These are phyloP conservation scores for Orientallactaga bullata DNA, from an alignment of 2,113 vertebrate genomes.

Conservation along the genomic window DNA sequence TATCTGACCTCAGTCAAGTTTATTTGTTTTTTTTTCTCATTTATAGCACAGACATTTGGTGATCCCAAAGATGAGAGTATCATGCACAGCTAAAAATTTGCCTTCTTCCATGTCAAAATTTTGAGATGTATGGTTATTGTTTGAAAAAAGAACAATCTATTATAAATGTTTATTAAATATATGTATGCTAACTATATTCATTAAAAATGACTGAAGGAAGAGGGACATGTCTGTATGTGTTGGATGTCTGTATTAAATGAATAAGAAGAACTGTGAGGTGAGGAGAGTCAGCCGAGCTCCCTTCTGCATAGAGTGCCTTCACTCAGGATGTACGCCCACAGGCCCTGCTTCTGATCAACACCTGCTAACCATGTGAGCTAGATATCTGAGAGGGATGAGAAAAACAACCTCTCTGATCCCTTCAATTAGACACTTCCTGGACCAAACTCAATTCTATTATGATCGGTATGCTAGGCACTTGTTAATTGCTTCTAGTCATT, in stretches of 20 bases:
- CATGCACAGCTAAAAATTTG: background rate
- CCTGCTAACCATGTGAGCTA: background rate
- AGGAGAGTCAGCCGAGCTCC: background rate
- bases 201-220: background rate
- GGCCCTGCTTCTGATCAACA: background rate
- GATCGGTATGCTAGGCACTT: background rate
- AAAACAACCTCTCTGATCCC: background rate
- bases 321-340: background rate
- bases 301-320: background rate
- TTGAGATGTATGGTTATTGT: background rate
- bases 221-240: background rate
- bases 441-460: constrained; percentile 30
- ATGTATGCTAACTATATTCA: background rate
- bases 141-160: background rate
- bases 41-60: background rate
- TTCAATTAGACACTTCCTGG: constrained; percentile 49
- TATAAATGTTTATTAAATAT: background rate
- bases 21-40: background rate
- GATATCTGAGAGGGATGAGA: background rate
- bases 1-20: background rate
- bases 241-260: background rate
- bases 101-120: background rate
- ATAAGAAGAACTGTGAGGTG: too few species aligned
- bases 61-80: background rate
- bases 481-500: constrained; percentile 53